These are phyloP conservation scores for Macropus fuliginosus DNA, from an alignment of 2,797 vertebrate species.

Conservation along the genomic window DNA sequence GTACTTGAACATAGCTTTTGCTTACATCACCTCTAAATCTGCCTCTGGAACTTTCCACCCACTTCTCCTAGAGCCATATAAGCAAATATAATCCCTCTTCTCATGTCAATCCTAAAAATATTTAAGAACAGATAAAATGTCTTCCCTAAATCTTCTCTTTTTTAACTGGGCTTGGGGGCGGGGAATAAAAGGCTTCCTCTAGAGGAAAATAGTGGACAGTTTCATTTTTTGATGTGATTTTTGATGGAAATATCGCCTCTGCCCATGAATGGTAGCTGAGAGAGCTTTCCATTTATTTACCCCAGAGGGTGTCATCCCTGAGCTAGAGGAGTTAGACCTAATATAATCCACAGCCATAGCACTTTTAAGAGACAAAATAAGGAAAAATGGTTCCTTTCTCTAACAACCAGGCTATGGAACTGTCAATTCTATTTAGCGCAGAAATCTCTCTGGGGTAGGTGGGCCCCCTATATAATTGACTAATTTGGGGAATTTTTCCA, in stretches of 20 bases:
- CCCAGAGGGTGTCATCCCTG: background rate
- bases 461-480: constrained; percentile 59
- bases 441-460: constrained; percentile 10
- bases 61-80: background rate
- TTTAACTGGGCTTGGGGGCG: background rate
- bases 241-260: background rate
- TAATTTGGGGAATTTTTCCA: constrained; percentile 57
- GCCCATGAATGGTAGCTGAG: background rate
- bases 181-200: background rate
- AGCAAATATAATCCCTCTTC: background rate
- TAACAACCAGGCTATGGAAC: background rate
- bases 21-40: background rate
- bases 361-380: background rate
- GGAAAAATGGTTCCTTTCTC: background rate
- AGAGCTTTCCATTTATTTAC: background rate
- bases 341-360: background rate
- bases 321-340: background rate
- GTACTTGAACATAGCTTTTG: background rate
- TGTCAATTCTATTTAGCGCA: background rate
- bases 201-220: background rate
- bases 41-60: background rate
- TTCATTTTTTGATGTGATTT: background rate
- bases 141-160: background rate
- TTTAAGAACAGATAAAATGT: background rate
- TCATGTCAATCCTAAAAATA: background rate